Conservation (phyloP, 1,140 invertebrate genomes). For the Ostrea denselamellosa region DNA sequence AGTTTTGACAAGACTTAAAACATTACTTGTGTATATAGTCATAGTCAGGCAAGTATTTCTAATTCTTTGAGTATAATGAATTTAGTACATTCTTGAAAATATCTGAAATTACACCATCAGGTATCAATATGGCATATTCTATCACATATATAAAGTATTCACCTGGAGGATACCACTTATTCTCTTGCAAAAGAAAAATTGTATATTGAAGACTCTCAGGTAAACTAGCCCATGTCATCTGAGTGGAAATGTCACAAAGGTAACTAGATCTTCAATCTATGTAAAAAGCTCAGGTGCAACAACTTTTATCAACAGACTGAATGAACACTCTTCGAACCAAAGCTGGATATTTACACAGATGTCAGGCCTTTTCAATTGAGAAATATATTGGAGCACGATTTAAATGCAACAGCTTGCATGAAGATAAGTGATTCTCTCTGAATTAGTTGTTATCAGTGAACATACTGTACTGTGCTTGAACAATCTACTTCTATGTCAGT, state of each 20-base stretch:
- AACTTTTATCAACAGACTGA: background rate
- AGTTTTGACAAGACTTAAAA: too few relatives aligned
- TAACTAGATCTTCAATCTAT: background rate
- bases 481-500: background rate
- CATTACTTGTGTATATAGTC: too few relatives aligned
- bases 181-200: too few relatives aligned
- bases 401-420: slow-evolving; percentile 12
- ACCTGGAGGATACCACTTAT: too few relatives aligned
- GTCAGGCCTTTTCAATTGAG: background rate
- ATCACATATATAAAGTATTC: too few relatives aligned
- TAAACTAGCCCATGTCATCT: background rate
- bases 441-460: background rate
- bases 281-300: background rate
- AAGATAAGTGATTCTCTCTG: background rate
- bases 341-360: background rate
- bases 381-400: background rate
- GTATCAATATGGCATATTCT: too few relatives aligned
- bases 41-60: too few relatives aligned
- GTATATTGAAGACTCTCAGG: background rate
- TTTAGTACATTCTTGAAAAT: too few relatives aligned
- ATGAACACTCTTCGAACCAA: background rate
- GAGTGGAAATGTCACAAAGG: background rate
- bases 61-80: too few relatives aligned
- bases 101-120: too few relatives aligned
- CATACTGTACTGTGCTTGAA: background rate